Evolutionary conservation across 64 coral and sea anemone genomes (phyloP).

Genomic region (Dendronephthya gigantea): DNA sequence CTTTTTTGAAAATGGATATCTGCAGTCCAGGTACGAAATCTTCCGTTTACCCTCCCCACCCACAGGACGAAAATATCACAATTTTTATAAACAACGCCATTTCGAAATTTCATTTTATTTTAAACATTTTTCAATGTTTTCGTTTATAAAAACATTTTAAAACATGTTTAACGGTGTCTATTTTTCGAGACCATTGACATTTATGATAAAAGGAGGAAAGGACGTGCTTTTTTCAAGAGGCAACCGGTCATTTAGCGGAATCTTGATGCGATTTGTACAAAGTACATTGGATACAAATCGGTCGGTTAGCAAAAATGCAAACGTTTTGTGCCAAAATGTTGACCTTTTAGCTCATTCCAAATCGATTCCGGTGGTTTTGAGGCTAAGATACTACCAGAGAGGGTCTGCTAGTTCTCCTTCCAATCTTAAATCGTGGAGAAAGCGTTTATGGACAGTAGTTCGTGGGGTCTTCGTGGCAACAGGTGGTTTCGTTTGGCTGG

Average conservation of each 20-base stretch:
- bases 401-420: background rate
- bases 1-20: too few species aligned
- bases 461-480: conserved; percentile 45
- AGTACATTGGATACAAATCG: background rate
- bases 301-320: background rate
- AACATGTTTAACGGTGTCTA: background rate
- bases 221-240: too few species aligned
- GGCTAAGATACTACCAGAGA: background rate
- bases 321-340: background rate
- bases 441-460: conserved; percentile 39
- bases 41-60: too few species aligned
- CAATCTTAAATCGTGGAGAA: background rate
- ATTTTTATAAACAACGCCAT: too few species aligned
- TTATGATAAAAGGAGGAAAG: background rate
- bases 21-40: too few species aligned
- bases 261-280: background rate
- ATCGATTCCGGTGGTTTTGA: background rate
- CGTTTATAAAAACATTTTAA: background rate
- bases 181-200: background rate
- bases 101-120: too few species aligned
- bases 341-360: background rate
- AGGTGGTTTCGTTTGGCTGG: conserved; percentile 51
- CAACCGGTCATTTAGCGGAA: background rate
- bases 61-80: too few species aligned
- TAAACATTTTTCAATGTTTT: too few species aligned